A percentile compares a stretch with the other conserved stretches of the same genome.
Conservation (phyloP, 2,888 invertebrate species). For the Thecocarcelia acutangulata region DNA sequence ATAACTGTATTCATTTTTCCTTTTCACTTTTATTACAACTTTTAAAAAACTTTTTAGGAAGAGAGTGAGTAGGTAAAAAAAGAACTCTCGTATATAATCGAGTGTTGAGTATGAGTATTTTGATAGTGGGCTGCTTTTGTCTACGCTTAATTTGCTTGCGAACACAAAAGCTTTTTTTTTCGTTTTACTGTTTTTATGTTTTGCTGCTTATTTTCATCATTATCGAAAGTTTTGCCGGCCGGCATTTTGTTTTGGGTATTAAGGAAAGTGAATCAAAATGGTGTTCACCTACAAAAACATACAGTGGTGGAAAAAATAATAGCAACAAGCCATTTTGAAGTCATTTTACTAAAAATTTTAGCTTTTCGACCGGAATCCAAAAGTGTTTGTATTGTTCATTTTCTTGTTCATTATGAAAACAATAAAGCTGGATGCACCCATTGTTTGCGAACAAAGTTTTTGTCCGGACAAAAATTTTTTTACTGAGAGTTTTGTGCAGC, state of each 20-base stretch:
- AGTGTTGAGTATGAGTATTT: not conserved
- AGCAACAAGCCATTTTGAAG: too few species aligned
- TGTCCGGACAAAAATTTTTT: too few species aligned
- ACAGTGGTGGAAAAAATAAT: not conserved
- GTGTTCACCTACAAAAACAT: constrained; percentile 65
- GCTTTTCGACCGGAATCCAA: too few species aligned
- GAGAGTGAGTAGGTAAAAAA: constrained; percentile 6
- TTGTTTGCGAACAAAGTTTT: too few species aligned
- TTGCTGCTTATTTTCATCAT: constrained; percentile 12
- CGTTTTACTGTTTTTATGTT: constrained; percentile 7
- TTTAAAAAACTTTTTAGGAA: constrained; percentile 22
- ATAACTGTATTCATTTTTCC: constrained; percentile 18
- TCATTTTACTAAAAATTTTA: too few species aligned
- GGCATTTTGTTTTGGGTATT: constrained; percentile 65
- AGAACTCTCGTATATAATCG: not conserved
- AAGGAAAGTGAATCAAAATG: constrained; percentile 72
- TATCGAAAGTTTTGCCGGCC: constrained; percentile 35
- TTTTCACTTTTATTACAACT: constrained; percentile 2
- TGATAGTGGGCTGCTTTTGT: not conserved
- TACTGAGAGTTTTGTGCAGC: too few species aligned
- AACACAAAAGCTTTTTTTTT: constrained; percentile 30
- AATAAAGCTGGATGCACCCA: too few species aligned
- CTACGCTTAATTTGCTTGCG: constrained; percentile 19
- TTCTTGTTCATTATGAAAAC: too few species aligned
- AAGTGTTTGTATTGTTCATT: too few species aligned